Evolutionary conservation across 2,113 vertebrate genomes (phyloP).

Genomic region (Brachionichthys hirsutus): DNA sequence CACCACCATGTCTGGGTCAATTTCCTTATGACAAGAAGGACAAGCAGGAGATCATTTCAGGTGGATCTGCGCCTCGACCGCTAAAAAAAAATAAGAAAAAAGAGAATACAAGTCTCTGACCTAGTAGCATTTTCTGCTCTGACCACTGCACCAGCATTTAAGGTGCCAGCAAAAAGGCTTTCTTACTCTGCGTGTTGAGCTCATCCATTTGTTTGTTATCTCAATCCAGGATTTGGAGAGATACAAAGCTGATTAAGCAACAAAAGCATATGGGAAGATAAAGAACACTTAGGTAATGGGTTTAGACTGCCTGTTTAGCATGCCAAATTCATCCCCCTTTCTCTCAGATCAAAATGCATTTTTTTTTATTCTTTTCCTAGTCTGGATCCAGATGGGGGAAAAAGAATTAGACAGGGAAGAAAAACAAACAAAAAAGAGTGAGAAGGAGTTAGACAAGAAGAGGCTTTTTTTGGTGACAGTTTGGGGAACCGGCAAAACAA

Average conservation of each 20-base stretch:
- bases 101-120: slow-evolving; percentile 18
- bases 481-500: slow-evolving; percentile 30
- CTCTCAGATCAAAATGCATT: slow-evolving; percentile 73
- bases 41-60: slow-evolving; percentile 6
- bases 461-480: slow-evolving; percentile 45
- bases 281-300: slow-evolving; percentile 86
- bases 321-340: slow-evolving; percentile 75
- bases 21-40: slow-evolving; percentile 11
- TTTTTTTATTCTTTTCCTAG: slow-evolving; percentile 77
- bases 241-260: slow-evolving; percentile 88
- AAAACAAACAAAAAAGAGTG: slow-evolving; percentile 19
- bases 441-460: slow-evolving; percentile 32
- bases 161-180: slow-evolving; percentile 71
- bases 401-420: slow-evolving; percentile 46
- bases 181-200: slow-evolving; percentile 68
- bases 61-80: slow-evolving; percentile 16
- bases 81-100: slow-evolving; percentile 20
- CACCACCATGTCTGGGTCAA: not conserved
- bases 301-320: slow-evolving; percentile 79
- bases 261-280: slow-evolving; percentile 84
- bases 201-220: slow-evolving; percentile 86
- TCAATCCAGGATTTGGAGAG: slow-evolving; percentile 84
- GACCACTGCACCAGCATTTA: slow-evolving; percentile 42
- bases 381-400: slow-evolving; percentile 66
- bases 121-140: slow-evolving; percentile 43